These are phyloP conservation scores for Zootermopsis nevadensis DNA, from an alignment of 2,888 invertebrate species.

Conservation along the genomic window DNA sequence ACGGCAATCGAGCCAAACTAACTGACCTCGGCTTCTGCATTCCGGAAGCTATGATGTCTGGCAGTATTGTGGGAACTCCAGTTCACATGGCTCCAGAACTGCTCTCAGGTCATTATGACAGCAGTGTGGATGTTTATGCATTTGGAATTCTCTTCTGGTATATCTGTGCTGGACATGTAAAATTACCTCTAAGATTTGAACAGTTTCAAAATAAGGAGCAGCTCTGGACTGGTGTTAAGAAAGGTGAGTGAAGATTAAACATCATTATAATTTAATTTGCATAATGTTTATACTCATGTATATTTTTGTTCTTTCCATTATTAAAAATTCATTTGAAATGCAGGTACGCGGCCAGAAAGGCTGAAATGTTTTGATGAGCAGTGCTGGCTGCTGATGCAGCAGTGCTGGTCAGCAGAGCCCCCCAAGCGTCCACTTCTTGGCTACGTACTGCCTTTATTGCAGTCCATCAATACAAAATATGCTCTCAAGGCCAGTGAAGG, in stretches of 20 bases:
- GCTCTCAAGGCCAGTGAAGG: slow-evolving; percentile 3
- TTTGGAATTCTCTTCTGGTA: slow-evolving; percentile 94
- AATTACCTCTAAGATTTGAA: slow-evolving; percentile 83
- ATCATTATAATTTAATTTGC: not conserved
- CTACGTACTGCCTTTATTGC: slow-evolving; percentile 77
- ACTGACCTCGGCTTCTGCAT: slow-evolving; percentile 93
- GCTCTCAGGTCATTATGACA: slow-evolving; percentile 82
- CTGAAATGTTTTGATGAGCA: slow-evolving; percentile 78
- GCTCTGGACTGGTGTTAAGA: slow-evolving; percentile 84
- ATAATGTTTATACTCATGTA: too few species aligned
- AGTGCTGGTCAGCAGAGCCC: slow-evolving; percentile 86
- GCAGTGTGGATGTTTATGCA: slow-evolving; percentile 88
- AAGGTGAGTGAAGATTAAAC: slow-evolving; percentile 68
- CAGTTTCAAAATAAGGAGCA: slow-evolving; percentile 88
- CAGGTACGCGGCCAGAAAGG: slow-evolving; percentile 85
- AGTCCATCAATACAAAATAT: slow-evolving; percentile 56
- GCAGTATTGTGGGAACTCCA: slow-evolving; percentile 88
- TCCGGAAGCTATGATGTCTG: slow-evolving; percentile 90
- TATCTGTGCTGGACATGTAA: slow-evolving; percentile 84
- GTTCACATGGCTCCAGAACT: slow-evolving; percentile 94
- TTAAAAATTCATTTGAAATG: not conserved
- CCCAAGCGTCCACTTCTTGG: slow-evolving; percentile 80
- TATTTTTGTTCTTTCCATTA: too few species aligned
- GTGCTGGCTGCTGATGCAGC: slow-evolving; percentile 86
- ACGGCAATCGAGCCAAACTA: slow-evolving; percentile 77